Conservation (phyloP, 2,113 vertebrate genomes). For the Pardalotus punctatus region DNA sequence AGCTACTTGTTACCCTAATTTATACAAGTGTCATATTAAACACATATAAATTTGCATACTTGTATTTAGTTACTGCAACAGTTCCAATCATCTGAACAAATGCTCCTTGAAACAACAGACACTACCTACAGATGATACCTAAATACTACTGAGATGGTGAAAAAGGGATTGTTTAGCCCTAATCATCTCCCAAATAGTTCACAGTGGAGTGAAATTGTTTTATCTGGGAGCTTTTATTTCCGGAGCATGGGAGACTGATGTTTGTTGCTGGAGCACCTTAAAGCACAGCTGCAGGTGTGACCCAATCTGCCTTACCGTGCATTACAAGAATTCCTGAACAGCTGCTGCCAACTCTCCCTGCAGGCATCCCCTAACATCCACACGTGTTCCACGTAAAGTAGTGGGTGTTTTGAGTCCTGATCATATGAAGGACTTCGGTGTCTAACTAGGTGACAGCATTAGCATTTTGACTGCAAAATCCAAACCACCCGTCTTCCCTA, state of each 20-base stretch:
- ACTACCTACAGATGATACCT: background rate
- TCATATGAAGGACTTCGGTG: background rate
- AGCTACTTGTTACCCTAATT: background rate
- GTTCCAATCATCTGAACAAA: background rate
- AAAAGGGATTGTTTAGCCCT: background rate
- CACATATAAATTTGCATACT: background rate
- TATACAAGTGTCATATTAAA: background rate
- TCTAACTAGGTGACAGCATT: background rate
- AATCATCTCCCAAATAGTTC: too few relatives aligned
- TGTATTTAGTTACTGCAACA: background rate
- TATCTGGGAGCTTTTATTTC: background rate
- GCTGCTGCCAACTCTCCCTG: background rate
- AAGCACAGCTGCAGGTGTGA: background rate
- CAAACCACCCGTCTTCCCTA: background rate
- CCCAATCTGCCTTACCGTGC: background rate
- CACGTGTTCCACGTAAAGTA: rapidly evolving
- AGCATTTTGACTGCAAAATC: background rate
- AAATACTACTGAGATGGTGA: background rate
- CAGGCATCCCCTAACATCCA: background rate
- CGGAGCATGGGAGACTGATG: background rate
- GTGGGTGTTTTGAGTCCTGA: rapidly evolving
- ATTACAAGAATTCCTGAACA: background rate
- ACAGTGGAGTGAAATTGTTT: rapidly evolving
- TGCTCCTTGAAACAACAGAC: background rate
- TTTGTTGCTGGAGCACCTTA: background rate